Evolutionary conservation across 2,888 invertebrate species (phyloP), one percentile per base, ranked within the genome.

Genomic region (Orchesellides sinensis): DNA sequence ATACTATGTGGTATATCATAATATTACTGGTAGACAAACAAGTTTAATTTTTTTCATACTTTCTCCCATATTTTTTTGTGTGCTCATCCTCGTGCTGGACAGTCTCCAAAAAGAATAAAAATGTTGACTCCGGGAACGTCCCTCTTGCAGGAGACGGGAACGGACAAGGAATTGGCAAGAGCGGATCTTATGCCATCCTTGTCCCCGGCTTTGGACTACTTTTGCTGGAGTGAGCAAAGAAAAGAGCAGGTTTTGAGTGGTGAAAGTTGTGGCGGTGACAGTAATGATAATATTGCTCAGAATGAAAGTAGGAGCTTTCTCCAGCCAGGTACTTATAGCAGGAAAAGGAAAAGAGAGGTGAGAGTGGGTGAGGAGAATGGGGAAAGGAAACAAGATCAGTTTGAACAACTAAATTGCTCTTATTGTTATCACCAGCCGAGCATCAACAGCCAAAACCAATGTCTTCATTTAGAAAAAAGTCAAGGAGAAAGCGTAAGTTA

Each of bases 61-160:
- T 5, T 40, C 10, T 40, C n/a, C 10, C 10, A 14, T 40, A 2
- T 8, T 40, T 40, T 40, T n/a, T 40, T 40, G 2, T 21, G 17
- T 52, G n/a, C 3, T 52, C 17, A 32, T 35, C 32, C 19, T 61
- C 12, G 29, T 73, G 73, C 80, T 80, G 80, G 80, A 80, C 73
- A 47, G 45, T 35, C 54, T 73, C 80, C 80, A 80, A 80, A 59
- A 80, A 59, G 35, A 69, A 49, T 5, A 68, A 72, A 74, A 82
- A 84, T 84, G 84, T 79, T 84, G 73, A 82, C 84, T 82, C 74
- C 84, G 78, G 78, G 81, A 77, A 69, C 70, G 74, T 69, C 81
- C 69, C 66, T 49, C 68, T 32, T 54, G 56, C 61, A 47, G 56
- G 32, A 40, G 54, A 49, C 19, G 68, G 17, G 61, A n/a, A n/a